phyloP scores from a whole-genome alignment of 2,888 invertebrate genomes.

The Cheilosia urbana region DNA sequence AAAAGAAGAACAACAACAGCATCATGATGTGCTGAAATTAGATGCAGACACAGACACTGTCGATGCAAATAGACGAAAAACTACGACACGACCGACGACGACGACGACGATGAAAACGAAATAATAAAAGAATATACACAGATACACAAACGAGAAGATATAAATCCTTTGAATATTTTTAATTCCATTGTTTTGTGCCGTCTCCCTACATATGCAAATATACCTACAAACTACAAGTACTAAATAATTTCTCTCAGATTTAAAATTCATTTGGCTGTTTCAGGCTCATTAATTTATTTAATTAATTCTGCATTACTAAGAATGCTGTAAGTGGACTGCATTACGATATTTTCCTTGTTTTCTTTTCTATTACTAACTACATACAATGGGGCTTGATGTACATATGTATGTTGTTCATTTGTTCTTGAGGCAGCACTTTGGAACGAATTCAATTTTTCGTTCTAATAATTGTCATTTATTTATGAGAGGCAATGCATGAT shows the following conservation, averaged over 20 bases:
- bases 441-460: slow-evolving; percentile 39
- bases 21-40: slow-evolving; percentile 61
- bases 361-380: slow-evolving; percentile 37
- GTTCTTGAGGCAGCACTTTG: slow-evolving; percentile 26
- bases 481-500: background rate
- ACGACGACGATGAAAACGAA: slow-evolving; percentile 31
- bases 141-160: slow-evolving; percentile 47
- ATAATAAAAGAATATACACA: slow-evolving; percentile 38
- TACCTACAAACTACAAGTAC: slow-evolving; percentile 5
- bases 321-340: slow-evolving; percentile 47
- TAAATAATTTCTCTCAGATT: slow-evolving; percentile 54
- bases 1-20: slow-evolving; percentile 64
- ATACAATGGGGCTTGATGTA: slow-evolving; percentile 37
- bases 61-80: slow-evolving; percentile 61
- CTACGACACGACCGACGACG: slow-evolving; percentile 11
- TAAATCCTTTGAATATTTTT: slow-evolving; percentile 68
- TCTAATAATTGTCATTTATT: background rate
- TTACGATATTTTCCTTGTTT: slow-evolving; percentile 12
- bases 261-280: slow-evolving; percentile 54
- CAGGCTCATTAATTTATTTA: slow-evolving; percentile 72
- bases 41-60: slow-evolving; percentile 72
- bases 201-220: background rate
- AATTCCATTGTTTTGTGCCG: slow-evolving; percentile 63
- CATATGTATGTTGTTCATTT: slow-evolving; percentile 26
- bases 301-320: slow-evolving; percentile 69